Conservation (phyloP, 2,888 invertebrate genomes). For the Zele albiditarsus region DNA sequence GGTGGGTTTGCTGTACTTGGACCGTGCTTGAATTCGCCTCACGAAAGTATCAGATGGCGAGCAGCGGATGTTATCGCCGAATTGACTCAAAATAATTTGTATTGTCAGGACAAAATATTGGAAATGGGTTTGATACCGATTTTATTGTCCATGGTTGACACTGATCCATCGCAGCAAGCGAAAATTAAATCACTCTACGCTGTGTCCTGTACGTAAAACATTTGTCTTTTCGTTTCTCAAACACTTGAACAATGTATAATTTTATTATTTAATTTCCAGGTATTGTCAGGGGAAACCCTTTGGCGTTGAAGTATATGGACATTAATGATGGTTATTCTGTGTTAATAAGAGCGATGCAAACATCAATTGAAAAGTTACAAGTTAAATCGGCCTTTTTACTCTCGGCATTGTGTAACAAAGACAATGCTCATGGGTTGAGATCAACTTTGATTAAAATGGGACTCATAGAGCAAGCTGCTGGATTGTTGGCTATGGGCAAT, state of each 20-base stretch:
- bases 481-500: constrained; percentile 58
- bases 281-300: constrained; percentile 78
- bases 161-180: constrained; percentile 76
- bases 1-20: constrained; percentile 86
- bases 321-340: constrained; percentile 80
- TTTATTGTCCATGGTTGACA: constrained; percentile 77
- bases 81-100: constrained; percentile 89
- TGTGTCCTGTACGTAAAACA: constrained; percentile 80
- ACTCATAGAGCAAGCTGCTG: constrained; percentile 66
- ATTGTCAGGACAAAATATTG: constrained; percentile 83
- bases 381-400: constrained; percentile 85
- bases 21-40: constrained; percentile 78
- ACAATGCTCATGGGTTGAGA: constrained; percentile 60
- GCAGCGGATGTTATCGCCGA: constrained; percentile 84
- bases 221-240: not conserved
- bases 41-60: constrained; percentile 77
- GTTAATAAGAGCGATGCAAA: constrained; percentile 77
- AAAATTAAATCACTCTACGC: constrained; percentile 84
- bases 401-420: constrained; percentile 75
- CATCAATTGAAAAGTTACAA: constrained; percentile 76
- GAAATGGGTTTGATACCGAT: constrained; percentile 79
- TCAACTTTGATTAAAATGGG: constrained; percentile 67
- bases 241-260: not conserved
- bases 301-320: constrained; percentile 78
- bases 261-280: constrained; percentile 72